Evolutionary conservation across 2,113 vertebrate genomes (phyloP).

Genomic region (Rhizomys pruinosus): DNA sequence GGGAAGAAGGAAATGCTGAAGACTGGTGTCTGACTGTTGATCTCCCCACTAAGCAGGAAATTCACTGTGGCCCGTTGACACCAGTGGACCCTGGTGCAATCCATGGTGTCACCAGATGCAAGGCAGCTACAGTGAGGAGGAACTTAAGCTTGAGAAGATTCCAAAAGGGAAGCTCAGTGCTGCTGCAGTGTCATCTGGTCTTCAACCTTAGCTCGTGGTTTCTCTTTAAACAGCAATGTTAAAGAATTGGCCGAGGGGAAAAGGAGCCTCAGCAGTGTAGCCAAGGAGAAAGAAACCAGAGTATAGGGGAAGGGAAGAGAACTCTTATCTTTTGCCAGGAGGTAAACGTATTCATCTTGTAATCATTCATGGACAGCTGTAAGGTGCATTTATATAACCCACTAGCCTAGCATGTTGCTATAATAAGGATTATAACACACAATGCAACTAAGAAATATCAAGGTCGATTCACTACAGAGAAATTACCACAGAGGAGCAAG

Average conservation of each 20-base stretch:
- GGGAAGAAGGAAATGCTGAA: background rate
- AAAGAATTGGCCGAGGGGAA: conserved; percentile 56
- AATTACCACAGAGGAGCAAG: conserved; percentile 35
- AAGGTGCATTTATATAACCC: conserved; percentile 66
- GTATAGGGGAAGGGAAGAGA: background rate
- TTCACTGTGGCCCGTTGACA: background rate
- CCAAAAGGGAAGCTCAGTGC: conserved; percentile 9
- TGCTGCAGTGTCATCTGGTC: conserved; percentile 25
- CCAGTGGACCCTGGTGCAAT: no score
- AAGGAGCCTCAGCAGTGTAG: background rate
- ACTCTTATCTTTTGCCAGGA: conserved; percentile 31
- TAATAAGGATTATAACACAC: conserved; percentile 68
- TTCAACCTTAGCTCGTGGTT: conserved; percentile 30
- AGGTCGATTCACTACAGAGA: conserved; percentile 66
- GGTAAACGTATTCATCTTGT: conserved; percentile 73
- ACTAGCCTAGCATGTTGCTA: conserved; percentile 65
- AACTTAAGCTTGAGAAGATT: conserved; percentile 65
- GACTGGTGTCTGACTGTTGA: background rate
- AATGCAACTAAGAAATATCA: conserved; percentile 73
- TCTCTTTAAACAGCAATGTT: conserved; percentile 47
- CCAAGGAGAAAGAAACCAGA: conserved; percentile 35
- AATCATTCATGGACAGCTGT: conserved; percentile 76
- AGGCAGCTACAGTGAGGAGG: conserved; percentile 28
- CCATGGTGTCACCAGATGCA: background rate
- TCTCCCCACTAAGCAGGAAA: conserved; percentile 35